These are phyloP conservation scores for Neogobius melanostomus DNA, from an alignment of 2,113 vertebrate genomes.

Conservation along the genomic window DNA sequence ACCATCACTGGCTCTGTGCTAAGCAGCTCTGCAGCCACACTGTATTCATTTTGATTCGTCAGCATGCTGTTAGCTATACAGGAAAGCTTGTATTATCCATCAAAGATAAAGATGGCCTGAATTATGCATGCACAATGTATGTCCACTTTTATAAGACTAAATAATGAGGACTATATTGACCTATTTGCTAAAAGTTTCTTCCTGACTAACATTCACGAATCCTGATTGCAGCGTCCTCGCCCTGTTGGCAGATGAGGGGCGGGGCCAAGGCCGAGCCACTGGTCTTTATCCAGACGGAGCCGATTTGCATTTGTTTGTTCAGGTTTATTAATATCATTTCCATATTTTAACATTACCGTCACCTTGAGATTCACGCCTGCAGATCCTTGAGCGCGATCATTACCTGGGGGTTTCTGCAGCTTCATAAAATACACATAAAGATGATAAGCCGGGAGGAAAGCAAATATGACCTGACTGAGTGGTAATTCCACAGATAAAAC, in stretches of 20 bases:
- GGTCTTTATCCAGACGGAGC: constrained; percentile 25
- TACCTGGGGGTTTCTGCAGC: constrained; percentile 1
- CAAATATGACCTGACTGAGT: background rate
- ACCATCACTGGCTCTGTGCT: too few relatives aligned
- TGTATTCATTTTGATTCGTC: too few relatives aligned
- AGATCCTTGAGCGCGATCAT: constrained; percentile 14
- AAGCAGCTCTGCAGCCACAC: too few relatives aligned
- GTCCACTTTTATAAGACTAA: too few relatives aligned
- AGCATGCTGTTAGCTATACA: too few relatives aligned
- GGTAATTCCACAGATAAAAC: background rate
- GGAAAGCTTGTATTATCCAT: too few relatives aligned
- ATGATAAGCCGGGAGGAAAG: background rate
- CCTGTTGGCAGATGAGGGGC: constrained; percentile 7
- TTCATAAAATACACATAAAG: constrained; percentile 3
- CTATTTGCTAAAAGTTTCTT: too few relatives aligned
- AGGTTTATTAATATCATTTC: constrained; percentile 46
- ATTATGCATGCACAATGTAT: too few relatives aligned
- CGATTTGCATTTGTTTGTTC: constrained; percentile 47
- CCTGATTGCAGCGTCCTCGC: constrained; percentile 9
- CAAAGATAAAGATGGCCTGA: too few relatives aligned
- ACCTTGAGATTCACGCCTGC: constrained; percentile 30
- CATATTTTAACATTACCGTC: constrained; percentile 53
- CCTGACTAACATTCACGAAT: background rate
- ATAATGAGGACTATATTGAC: too few relatives aligned
- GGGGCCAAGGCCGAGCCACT: constrained; percentile 18